Base-by-base conservation (phyloP, 2,888 invertebrate genomes). In the Monopis laevigella region DNA sequence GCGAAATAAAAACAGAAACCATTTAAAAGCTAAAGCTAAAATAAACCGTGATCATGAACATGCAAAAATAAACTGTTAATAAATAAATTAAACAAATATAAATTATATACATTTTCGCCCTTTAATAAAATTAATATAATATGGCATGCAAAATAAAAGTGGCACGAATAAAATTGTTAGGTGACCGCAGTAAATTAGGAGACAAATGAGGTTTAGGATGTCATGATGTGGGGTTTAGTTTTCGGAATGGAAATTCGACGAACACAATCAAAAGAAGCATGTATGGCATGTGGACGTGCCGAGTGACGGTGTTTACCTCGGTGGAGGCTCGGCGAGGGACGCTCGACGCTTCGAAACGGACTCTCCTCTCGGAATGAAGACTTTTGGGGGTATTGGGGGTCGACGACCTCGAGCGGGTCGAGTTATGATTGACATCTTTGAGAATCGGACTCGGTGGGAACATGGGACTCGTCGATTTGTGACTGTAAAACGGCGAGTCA, bases 261-360 rank as follows among this genome's bases (percentile, higher is more conserved):
- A 80, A 78, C 78, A 78, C 78, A 80, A 77, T 71, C 72, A 77
- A 65, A 78, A 77, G 57, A 77, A 77, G 75, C 75, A 17, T 56
- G 66, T 65, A 65, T 69, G 54, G 29, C n/a, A 10, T 10, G 29
- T 11, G 11, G 4, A 12, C 12, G 29, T 11, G 7, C 7, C 29
- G 29, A 29, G n/a, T 74, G 24, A 7, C 24, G 24, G 24, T 21
- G 24, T 21, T 5, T 21, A 8, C 24, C 24, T 29, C 29, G 29
- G n/a, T 8, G 7, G 36, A 67, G 75, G 77, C 72, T 78, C 78
- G 74, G 71, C 69, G 69, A 72, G 67, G 77, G 73, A 70, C 65
- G 52, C 64, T 68, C 69, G 70, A 72, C 48, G 73, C 73, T 57
- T 75, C 72, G 60, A 81, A 81, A 59, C 54, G 81, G 48, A 81